Conservation (phyloP, 2,113 vertebrate species). For the Ctenomys sociabilis region DNA sequence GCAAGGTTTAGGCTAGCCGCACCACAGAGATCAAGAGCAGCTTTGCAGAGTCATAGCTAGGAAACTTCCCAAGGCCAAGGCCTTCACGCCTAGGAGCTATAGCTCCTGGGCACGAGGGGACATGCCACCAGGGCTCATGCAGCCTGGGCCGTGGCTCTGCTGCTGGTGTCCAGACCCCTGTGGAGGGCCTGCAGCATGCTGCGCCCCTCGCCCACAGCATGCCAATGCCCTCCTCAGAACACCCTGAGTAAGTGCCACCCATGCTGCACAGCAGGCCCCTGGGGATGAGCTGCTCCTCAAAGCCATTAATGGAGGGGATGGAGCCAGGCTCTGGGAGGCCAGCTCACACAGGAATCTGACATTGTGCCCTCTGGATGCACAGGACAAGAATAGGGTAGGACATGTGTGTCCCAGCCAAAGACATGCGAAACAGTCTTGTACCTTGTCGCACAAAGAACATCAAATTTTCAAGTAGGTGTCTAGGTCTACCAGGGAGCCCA, state of each 20-base stretch:
- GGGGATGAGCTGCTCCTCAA: not conserved
- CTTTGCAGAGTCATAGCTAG: accelerated
- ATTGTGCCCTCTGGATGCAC: accelerated
- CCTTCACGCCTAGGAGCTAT: accelerated
- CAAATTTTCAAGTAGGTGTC: not conserved
- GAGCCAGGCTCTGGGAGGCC: not conserved
- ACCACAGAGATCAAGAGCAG: not conserved
- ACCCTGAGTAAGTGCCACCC: accelerated
- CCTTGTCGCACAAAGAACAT: too few relatives aligned
- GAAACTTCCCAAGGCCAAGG: not conserved
- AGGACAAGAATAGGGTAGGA: not conserved
- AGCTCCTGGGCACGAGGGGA: accelerated
- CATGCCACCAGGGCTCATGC: accelerated
- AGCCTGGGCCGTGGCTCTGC: accelerated
- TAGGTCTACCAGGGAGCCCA: not conserved
- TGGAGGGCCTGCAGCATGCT: accelerated
- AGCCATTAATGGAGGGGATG: not conserved
- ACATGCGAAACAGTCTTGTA: not conserved
- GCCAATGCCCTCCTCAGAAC: not conserved
- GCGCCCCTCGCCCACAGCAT: accelerated
- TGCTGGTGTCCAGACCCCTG: not conserved
- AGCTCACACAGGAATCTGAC: not conserved
- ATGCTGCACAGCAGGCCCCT: not conserved
- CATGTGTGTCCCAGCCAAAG: too few relatives aligned
- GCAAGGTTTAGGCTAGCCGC: not conserved